Conservation (phyloP, 2,113 vertebrate species). For the Chaenogobius annularis region DNA sequence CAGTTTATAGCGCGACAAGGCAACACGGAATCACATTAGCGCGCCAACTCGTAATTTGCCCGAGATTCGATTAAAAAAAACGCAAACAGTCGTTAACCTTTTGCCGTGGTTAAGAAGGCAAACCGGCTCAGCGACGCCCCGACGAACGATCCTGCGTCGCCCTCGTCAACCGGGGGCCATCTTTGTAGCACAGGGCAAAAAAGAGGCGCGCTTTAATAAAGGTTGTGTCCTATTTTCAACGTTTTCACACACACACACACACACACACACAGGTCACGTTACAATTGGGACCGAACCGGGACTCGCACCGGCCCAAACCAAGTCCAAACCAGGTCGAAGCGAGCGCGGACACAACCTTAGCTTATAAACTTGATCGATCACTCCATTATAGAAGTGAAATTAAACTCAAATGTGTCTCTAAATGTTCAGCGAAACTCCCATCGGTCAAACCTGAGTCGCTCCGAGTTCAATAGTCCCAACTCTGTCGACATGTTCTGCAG, state of each 20-base stretch:
- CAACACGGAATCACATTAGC: background rate
- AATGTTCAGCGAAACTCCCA: slow-evolving; percentile 89
- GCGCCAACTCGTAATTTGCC: background rate
- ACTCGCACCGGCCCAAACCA: background rate
- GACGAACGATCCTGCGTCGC: background rate
- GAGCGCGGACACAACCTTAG: background rate
- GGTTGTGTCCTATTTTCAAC: slow-evolving; percentile 88
- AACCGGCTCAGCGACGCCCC: background rate
- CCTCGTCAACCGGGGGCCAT: background rate
- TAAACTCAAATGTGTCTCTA: slow-evolving; percentile 58
- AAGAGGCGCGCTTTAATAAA: slow-evolving; percentile 45
- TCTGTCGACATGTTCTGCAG: slow-evolving; percentile 26
- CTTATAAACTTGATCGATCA: background rate
- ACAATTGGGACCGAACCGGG: background rate
- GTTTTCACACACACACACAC: too few species aligned
- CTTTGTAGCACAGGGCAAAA: slow-evolving; percentile 3
- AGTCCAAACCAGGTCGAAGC: background rate
- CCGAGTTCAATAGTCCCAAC: slow-evolving; percentile 55
- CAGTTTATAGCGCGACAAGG: background rate
- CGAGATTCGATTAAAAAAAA: background rate
- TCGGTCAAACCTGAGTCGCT: slow-evolving; percentile 82
- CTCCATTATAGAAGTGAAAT: slow-evolving; percentile 42
- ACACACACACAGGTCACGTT: too few species aligned
- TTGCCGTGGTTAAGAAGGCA: background rate
- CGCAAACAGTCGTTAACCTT: background rate